Evolutionary conservation across 1,140 invertebrate species (phyloP).

Genomic region (Aphaenogaster floridana): DNA sequence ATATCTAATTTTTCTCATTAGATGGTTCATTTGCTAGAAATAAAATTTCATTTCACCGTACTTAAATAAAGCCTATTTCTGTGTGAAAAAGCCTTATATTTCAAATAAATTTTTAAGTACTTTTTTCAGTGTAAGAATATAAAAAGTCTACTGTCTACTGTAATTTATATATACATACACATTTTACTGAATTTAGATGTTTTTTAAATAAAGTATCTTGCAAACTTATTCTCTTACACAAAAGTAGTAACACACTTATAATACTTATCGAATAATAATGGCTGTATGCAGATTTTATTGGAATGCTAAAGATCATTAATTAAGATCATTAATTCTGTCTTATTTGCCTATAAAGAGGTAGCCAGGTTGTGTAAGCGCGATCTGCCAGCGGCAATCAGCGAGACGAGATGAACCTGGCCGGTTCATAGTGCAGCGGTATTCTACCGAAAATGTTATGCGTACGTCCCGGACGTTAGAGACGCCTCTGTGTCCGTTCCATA

Average conservation of each 20-base stretch:
- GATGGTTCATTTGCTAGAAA: no score
- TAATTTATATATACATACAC: not conserved
- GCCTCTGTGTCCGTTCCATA: constrained; percentile 73
- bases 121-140: no score
- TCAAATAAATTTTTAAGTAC: no score
- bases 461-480: not conserved
- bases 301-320: not conserved
- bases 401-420: constrained; percentile 66
- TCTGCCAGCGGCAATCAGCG: constrained; percentile 51
- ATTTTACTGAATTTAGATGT: not conserved
- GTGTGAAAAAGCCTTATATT: no score
- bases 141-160: not conserved
- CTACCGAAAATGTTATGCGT: constrained; percentile 66
- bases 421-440: constrained; percentile 67
- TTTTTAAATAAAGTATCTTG: not conserved
- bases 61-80: no score
- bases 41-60: no score
- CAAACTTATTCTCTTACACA: not conserved
- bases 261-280: not conserved
- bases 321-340: not conserved
- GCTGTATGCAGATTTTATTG: not conserved
- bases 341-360: constrained; percentile 6
- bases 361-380: not conserved
- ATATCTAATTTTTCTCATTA: no score
- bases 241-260: not conserved